Conservation (phyloP, 2,888 invertebrate genomes). For the Tetrapedia diversipes region DNA sequence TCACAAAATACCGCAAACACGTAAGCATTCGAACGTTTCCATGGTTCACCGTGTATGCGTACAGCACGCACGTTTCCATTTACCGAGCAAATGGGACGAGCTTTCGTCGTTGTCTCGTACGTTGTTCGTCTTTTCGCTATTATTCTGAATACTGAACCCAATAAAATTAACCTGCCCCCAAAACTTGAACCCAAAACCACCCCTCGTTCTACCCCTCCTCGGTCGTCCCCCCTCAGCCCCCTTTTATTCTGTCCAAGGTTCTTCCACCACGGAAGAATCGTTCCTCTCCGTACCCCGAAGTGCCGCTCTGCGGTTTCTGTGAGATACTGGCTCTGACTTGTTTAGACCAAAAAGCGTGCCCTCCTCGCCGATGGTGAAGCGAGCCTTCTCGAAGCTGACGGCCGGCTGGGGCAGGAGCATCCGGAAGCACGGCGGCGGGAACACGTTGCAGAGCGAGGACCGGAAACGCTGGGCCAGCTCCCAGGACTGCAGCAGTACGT, state of each 20-base stretch:
- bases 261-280: conserved; percentile 12
- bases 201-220: neutral
- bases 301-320: conserved; percentile 82
- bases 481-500: conserved; percentile 95
- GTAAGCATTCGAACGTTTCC: too few species aligned
- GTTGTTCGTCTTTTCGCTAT: conserved; percentile 26
- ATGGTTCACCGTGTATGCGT: neutral
- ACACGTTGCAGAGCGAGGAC: conserved; percentile 92
- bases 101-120: conserved; percentile 60
- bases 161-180: too few species aligned
- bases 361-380: conserved; percentile 96
- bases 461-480: conserved; percentile 96
- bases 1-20: too few species aligned
- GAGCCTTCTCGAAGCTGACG: conserved; percentile 95
- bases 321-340: conserved; percentile 82
- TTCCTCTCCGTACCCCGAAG: conserved; percentile 74
- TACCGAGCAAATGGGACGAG: conserved; percentile 37
- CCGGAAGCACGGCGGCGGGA: conserved; percentile 91
- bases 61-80: conserved; percentile 37
- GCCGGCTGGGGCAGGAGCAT: conserved; percentile 96
- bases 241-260: neutral
- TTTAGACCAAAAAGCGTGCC: conserved; percentile 95
- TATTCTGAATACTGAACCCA: conserved; percentile 17
- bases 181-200: neutral
- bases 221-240: neutral